Evolutionary conservation across 2,113 vertebrate species (phyloP), one percentile per base, ranked within the genome.

Genomic region (Capreolus pygargus): DNA sequence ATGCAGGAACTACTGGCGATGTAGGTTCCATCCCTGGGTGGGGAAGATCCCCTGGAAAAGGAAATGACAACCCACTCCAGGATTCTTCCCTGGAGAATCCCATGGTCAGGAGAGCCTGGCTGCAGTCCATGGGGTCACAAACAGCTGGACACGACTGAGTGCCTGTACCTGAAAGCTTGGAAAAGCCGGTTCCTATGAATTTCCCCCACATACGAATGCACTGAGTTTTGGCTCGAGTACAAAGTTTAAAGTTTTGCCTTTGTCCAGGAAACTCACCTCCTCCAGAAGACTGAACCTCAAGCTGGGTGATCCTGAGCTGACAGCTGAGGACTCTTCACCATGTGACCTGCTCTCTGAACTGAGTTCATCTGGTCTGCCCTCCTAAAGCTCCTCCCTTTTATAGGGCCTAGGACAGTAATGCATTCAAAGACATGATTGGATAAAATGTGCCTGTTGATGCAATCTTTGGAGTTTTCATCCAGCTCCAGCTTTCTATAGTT

Each of bases 211-310:
- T 23, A 70, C 21, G 19, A 70, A 36, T 28, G 21, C 23, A 64
- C 47, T 39, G 39, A 94, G 45, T 50, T 36, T 5, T 70, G 67
- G 67, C n/a, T 39, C 2, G 11, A 60, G 21, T 36, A 86, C 17
- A 39, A 43, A 52, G 1, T 1, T 6, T 8, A 2, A 30, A 23
- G 58, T 7, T 47, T 33, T 61, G 7, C 39, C n/a, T 88, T 39
- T 23, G 6, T 79, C 39, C 27, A 25, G 5, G 15, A 96, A 60
- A 61, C 90, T 96, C 47, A 95, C 86, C 95, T 91, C 13, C 36
- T 94, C 7, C 4, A 8, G 45, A 79, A 81, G 58, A 82, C 23
- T 74, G 74, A 57, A 33, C 21, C 25, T 70, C 64, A 43, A 28
- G 11, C 11, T 15, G 47, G 14, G 21, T 25, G 6, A 52, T 52